Evolutionary conservation across 2,113 vertebrate species (phyloP).

Genomic region (Heloderma charlesbogerti): DNA sequence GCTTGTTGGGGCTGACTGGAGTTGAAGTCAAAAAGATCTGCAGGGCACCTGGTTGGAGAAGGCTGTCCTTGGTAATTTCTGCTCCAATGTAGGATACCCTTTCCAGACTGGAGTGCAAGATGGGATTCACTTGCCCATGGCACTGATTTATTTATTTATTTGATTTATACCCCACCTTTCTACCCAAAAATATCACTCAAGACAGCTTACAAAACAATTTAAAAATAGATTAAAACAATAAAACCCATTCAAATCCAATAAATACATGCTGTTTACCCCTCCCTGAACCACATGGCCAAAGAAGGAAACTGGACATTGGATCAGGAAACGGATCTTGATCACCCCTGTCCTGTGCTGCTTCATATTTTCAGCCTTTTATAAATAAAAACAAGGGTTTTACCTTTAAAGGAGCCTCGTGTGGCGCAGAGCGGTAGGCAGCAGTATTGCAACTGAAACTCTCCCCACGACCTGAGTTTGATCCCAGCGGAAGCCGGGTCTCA

Average conservation of each 20-base stretch:
- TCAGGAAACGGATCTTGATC: not conserved
- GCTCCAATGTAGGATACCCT: not conserved
- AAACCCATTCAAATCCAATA: too few species aligned
- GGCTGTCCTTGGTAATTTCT: not conserved
- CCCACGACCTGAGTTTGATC: too few species aligned
- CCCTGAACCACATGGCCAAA: not conserved
- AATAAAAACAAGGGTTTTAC: not conserved
- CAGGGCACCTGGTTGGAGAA: not conserved
- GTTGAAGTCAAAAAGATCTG: not conserved
- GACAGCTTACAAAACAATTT: too few species aligned
- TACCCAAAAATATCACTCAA: too few species aligned
- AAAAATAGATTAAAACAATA: too few species aligned
- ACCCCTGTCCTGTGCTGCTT: not conserved
- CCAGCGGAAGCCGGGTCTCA: too few species aligned
- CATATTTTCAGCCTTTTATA: not conserved
- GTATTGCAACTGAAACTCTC: too few species aligned
- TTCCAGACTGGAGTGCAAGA: not conserved
- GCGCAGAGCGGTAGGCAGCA: too few species aligned
- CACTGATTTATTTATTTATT: too few species aligned
- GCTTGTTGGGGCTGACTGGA: not conserved
- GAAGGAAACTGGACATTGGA: not conserved
- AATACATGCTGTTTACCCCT: not conserved
- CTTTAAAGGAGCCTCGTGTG: too few species aligned
- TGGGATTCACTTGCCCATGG: not conserved
- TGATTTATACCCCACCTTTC: too few species aligned